Evolutionary conservation across 2,888 invertebrate genomes (phyloP).

Genomic region (Mythimna impura): DNA sequence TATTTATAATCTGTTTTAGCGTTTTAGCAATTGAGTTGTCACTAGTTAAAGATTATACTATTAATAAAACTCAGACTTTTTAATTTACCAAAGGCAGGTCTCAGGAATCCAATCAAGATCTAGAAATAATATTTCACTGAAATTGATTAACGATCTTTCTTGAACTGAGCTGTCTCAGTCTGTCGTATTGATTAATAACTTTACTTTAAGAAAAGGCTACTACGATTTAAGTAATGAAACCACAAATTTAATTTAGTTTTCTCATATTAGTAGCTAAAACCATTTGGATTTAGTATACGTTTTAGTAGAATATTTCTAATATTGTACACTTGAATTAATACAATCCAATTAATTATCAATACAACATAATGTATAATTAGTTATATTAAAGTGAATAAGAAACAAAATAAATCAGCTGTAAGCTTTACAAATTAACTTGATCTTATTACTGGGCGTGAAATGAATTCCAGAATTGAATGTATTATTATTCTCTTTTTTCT

Average conservation of each 20-base stretch:
- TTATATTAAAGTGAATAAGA: not conserved
- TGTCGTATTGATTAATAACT: constrained; percentile 56
- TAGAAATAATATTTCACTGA: constrained; percentile 53
- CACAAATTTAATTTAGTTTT: constrained; percentile 7
- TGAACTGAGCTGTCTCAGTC: constrained; percentile 37
- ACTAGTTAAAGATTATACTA: not conserved
- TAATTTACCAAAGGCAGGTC: constrained; percentile 23
- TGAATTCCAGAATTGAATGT: not conserved
- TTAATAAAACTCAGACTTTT: constrained; percentile 11
- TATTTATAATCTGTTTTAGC: not conserved
- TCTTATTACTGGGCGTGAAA: not conserved
- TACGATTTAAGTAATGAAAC: constrained; percentile 20
- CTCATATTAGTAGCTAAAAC: not conserved
- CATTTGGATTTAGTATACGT: not conserved
- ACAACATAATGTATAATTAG: not conserved
- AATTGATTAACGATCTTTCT: constrained; percentile 61
- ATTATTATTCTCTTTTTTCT: not conserved
- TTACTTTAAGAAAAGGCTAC: constrained; percentile 19
- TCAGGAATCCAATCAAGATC: constrained; percentile 35
- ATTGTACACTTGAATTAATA: not conserved
- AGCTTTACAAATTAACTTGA: not conserved
- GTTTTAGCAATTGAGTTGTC: not conserved
- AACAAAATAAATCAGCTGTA: not conserved
- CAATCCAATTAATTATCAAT: not conserved
- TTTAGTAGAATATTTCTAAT: not conserved